phyloP scores from a whole-genome alignment of 2,888 invertebrate genomes.

The Melanargia galathea region DNA sequence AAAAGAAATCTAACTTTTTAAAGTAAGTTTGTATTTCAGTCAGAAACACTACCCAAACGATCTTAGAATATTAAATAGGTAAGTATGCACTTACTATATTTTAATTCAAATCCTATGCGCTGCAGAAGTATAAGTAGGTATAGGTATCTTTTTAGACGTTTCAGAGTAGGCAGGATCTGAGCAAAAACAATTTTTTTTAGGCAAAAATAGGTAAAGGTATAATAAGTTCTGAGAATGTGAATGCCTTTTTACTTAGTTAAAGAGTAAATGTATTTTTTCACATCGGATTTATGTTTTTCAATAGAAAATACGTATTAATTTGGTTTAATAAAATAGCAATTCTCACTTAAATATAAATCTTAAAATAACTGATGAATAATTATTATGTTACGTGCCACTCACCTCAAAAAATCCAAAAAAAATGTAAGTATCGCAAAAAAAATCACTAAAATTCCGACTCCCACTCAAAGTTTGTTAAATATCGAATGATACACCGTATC shows the following conservation, averaged over 20 bases:
- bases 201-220: no score
- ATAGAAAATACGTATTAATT: no score
- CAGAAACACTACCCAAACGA: not conserved
- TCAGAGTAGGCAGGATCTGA: not conserved
- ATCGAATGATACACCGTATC: constrained; percentile 61
- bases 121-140: no score
- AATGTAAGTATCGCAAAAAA: constrained; percentile 48
- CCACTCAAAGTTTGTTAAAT: constrained; percentile 62
- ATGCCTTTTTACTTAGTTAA: no score
- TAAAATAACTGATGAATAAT: not conserved
- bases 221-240: no score
- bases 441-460: constrained; percentile 50
- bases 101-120: no score
- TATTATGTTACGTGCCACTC: constrained; percentile 47
- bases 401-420: constrained; percentile 56
- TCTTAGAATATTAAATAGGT: not conserved
- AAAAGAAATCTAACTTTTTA: no score
- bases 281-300: no score
- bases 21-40: not conserved
- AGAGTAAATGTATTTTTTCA: no score
- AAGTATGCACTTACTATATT: not conserved
- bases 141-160: not conserved
- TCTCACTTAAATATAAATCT: not conserved
- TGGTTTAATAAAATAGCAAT: not conserved
- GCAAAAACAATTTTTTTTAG: no score